Evolutionary conservation across 2,113 vertebrate species (phyloP).

Genomic region (Amazona vittata): DNA sequence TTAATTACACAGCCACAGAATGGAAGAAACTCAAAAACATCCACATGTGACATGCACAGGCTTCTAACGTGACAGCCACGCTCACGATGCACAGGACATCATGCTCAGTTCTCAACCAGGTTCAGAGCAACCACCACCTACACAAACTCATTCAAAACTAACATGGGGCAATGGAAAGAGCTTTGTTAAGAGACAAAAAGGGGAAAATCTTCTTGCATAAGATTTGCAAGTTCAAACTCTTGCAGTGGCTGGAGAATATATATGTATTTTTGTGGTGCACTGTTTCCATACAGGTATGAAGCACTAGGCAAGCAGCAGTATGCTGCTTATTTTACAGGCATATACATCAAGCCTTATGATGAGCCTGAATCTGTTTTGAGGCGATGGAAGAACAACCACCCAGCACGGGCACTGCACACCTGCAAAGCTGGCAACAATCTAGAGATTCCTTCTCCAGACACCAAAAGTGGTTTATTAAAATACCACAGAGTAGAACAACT

Average conservation of each 20-base stretch:
- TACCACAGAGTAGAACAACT: neutral
- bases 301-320: neutral
- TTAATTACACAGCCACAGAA: neutral
- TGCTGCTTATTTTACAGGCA: neutral
- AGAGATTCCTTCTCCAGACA: neutral
- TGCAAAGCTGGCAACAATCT: neutral
- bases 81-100: fast-evolving
- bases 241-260: neutral
- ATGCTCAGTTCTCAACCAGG: neutral
- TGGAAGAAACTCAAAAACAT: neutral
- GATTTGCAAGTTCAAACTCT: neutral
- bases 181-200: neutral
- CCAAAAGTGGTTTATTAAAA: neutral
- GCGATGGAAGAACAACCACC: neutral
- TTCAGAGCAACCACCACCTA: neutral
- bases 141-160: neutral
- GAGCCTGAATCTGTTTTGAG: neutral
- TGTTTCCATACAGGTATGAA: neutral
- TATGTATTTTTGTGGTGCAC: neutral
- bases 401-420: fast-evolving
- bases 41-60: fast-evolving
- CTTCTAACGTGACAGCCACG: fast-evolving
- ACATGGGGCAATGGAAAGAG: neutral
- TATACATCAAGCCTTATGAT: fast-evolving
- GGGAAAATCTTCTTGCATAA: neutral